A percentile compares a stretch with the other conserved stretches of the same genome.
phyloP scores from a whole-genome alignment of 1,140 invertebrate species.

The Neotoxoptera formosana region DNA sequence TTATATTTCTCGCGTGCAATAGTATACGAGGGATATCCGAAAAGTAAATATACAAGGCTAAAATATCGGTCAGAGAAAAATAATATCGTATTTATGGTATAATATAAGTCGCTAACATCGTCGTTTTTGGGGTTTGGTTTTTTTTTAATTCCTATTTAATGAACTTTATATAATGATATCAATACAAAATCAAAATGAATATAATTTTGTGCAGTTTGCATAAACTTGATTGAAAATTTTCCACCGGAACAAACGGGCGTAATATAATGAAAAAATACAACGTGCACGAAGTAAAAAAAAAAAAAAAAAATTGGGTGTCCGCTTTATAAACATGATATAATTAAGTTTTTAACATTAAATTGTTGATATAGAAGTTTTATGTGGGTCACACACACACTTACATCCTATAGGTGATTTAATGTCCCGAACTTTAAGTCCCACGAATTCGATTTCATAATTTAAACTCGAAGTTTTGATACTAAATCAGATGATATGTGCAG shows the following conservation, averaged over 20 bases:
- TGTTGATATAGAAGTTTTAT: neutral
- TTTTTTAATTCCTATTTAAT: neutral
- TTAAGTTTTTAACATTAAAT: neutral
- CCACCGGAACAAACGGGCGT: neutral
- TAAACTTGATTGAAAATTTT: neutral
- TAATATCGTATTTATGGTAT: neutral
- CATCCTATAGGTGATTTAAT: neutral
- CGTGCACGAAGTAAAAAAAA: neutral
- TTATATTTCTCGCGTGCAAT: neutral
- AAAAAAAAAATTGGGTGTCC: too few species aligned
- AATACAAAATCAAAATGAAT: neutral
- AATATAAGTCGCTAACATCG: neutral
- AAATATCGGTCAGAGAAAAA: neutral
- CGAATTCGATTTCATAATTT: neutral
- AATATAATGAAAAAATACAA: neutral
- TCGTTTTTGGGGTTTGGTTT: neutral
- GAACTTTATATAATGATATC: too few species aligned
- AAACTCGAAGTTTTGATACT: neutral
- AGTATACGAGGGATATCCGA: neutral
- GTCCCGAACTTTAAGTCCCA: neutral
- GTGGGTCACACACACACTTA: neutral
- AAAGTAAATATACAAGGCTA: neutral
- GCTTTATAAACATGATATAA: neutral
- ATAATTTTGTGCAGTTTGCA: neutral
- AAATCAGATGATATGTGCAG: neutral